Base-by-base conservation (phyloP, 2,888 invertebrate genomes). In the Byasa hedistus region DNA sequence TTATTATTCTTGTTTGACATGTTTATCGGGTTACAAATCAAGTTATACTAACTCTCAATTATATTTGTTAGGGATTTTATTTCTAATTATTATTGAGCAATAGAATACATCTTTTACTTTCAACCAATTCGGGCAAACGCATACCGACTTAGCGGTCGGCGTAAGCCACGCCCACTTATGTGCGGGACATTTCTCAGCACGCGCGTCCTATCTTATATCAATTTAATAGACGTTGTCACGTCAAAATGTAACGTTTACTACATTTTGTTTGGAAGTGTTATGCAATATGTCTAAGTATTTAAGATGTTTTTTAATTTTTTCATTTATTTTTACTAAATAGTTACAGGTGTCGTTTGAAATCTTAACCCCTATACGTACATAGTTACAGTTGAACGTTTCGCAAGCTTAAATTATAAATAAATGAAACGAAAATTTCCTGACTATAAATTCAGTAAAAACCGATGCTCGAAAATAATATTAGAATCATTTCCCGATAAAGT, bases 401-500 rank as follows among this genome's bases (percentile, higher is more conserved):
- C 12, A 54, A 12, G 22, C 23, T 54, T 22, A 54, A 2, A 51
- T 3, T 48, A 51, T 22, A n/a, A 54, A 54, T n/a, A 54, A 8
- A 54, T 22, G 57, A 58, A 54, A 65, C 57, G 58, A 61, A 62
- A 15, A 52, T 54, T 61, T 66, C 66, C 66, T 66, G 66, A 62
- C 66, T 58, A 62, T 62, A 58, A 52, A 32, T 32, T 48, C 24
- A 57, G 52, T 27, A 56, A 15, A 22, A 23, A 66, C 39, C 60
- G 61, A 57, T 22, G 32, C 51, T 23, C 55, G 24, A 48, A 48
- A 48, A 48, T 48, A n/a, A 48, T n/a, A 2, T 48, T 3, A 48
- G 48, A 48, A n/a, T 19, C 12, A 7, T 27, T 44, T 48, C 22
- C 32, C 32, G 61, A 22, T 19, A 57, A 57, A 51, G 23, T 39